These are phyloP conservation scores for Diplogasteroides magnus DNA, from an alignment of 1,140 invertebrate genomes.

Conservation along the genomic window DNA sequence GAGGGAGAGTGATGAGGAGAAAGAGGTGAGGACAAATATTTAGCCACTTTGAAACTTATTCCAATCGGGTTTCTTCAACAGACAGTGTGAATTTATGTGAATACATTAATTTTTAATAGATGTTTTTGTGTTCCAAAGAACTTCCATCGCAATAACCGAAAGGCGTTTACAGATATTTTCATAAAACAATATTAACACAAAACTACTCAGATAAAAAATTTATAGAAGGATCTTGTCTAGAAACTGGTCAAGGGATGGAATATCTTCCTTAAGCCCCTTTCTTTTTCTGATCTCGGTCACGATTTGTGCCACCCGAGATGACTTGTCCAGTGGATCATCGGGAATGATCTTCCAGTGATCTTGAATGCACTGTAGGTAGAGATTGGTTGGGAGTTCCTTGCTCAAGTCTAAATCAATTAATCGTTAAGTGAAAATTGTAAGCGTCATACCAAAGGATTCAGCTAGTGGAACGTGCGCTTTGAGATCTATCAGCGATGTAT, in stretches of 20 bases:
- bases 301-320: slow-evolving; percentile 69
- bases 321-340: slow-evolving; percentile 79
- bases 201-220: too few relatives aligned
- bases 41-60: too few relatives aligned
- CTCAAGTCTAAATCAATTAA: background rate
- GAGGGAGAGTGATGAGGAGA: too few relatives aligned
- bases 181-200: too few relatives aligned
- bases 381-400: background rate
- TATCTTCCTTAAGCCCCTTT: slow-evolving; percentile 95
- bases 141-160: too few relatives aligned
- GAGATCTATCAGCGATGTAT: slow-evolving; percentile 95
- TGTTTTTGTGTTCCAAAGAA: too few relatives aligned
- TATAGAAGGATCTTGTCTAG: too few relatives aligned
- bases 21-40: too few relatives aligned
- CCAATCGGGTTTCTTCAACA: too few relatives aligned
- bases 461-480: slow-evolving; percentile 97
- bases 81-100: too few relatives aligned
- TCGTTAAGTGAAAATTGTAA: background rate
- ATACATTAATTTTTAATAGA: too few relatives aligned
- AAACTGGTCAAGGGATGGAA: slow-evolving; percentile 73
- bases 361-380: slow-evolving; percentile 99
- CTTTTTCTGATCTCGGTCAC: slow-evolving; percentile 86
- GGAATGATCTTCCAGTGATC: slow-evolving; percentile 98
- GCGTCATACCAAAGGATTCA: slow-evolving; percentile 96
- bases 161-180: too few relatives aligned